These are phyloP conservation scores for Trochalopteron elliotii DNA, from an alignment of 2,113 vertebrate species.

Conservation along the genomic window DNA sequence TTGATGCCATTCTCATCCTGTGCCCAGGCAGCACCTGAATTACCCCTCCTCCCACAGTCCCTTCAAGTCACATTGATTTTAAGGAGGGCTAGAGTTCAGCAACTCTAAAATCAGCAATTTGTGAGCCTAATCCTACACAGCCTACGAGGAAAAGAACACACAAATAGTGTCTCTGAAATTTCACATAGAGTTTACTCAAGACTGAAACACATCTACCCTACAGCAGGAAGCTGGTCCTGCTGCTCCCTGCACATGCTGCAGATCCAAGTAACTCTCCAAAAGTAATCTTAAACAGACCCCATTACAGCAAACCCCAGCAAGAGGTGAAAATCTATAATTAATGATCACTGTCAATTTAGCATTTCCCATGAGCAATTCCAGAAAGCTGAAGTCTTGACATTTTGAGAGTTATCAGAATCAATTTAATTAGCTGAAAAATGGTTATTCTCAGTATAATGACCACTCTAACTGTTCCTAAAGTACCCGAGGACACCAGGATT, in stretches of 20 bases:
- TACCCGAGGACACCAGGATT: neutral
- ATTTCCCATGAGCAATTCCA: neutral
- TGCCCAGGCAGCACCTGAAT: neutral
- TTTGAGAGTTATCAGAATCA: constrained; percentile 30
- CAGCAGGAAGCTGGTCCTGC: neutral
- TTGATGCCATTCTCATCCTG: neutral
- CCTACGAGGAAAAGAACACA: neutral
- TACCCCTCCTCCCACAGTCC: neutral
- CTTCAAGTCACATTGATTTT: neutral
- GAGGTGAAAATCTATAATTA: constrained; percentile 42
- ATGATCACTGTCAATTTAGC: constrained; percentile 35
- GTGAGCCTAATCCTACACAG: neutral
- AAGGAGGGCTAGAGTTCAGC: neutral
- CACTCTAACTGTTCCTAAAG: neutral
- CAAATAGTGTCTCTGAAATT: neutral
- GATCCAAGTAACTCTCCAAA: neutral
- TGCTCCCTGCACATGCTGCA: neutral
- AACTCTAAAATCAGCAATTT: neutral
- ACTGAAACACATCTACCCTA: neutral
- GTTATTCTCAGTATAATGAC: constrained; percentile 33
- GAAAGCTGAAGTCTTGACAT: constrained; percentile 27
- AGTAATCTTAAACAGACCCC: neutral
- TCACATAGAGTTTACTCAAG: neutral
- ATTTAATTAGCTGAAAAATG: constrained; percentile 53
- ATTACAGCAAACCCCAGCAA: neutral